Percentiles rank a stretch among this genome's conserved stretches.
Conservation (phyloP, 2,888 invertebrate species). For the Leptopilina syphax region DNA sequence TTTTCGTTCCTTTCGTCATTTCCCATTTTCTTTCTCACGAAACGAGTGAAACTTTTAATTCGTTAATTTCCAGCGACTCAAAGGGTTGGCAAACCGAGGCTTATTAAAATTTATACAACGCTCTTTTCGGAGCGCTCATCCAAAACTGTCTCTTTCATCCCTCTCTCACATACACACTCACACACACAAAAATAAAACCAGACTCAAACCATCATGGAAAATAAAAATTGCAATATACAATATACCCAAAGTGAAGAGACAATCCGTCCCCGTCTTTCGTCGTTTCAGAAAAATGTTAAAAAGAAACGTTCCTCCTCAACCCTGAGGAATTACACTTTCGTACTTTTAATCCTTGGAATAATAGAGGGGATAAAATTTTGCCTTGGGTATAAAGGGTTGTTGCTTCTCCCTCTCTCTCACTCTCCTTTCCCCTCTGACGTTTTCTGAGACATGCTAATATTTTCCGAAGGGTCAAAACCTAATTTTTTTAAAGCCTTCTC, state of each 20-base stretch:
- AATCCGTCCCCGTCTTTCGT: constrained; percentile 45
- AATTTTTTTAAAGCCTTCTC: constrained; percentile 70
- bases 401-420: constrained; percentile 41
- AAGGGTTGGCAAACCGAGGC: constrained; percentile 73
- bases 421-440: constrained; percentile 37
- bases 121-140: constrained; percentile 51
- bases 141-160: constrained; percentile 52
- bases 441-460: constrained; percentile 69
- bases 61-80: constrained; percentile 74
- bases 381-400: constrained; percentile 63
- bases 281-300: constrained; percentile 38
- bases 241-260: constrained; percentile 43
- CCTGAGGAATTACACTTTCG: constrained; percentile 71
- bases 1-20: constrained; percentile 39
- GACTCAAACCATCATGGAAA: constrained; percentile 5
- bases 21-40: constrained; percentile 54
- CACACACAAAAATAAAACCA: too few species aligned
- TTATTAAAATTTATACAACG: constrained; percentile 75
- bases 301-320: constrained; percentile 34
- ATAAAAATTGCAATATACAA: constrained; percentile 45
- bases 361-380: constrained; percentile 59
- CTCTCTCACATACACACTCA: background rate
- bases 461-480: constrained; percentile 74
- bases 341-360: constrained; percentile 73
- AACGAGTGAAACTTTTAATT: constrained; percentile 76